These are phyloP conservation scores for Trisateles emortualis DNA, from an alignment of 2,888 invertebrate species.

Conservation along the genomic window DNA sequence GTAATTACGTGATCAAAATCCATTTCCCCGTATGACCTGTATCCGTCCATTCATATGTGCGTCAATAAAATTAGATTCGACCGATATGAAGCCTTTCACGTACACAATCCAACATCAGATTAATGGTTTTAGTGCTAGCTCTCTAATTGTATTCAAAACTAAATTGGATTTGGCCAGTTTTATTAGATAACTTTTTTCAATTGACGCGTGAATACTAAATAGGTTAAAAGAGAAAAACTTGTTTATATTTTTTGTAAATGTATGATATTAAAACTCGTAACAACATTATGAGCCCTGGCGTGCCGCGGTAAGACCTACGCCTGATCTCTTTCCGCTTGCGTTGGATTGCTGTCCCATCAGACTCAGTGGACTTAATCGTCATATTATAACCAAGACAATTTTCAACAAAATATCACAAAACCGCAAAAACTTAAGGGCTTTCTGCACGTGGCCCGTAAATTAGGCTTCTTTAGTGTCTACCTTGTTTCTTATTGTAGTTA, in stretches of 20 bases:
- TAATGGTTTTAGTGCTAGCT: slow-evolving; percentile 48
- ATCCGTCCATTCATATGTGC: slow-evolving; percentile 29
- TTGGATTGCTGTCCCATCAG: too few relatives aligned
- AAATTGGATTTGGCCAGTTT: slow-evolving; percentile 54
- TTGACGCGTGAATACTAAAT: background rate
- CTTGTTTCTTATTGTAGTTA: too few relatives aligned
- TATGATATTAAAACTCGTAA: too few relatives aligned
- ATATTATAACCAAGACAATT: too few relatives aligned
- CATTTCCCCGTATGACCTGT: slow-evolving; percentile 19
- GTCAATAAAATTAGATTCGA: slow-evolving; percentile 38
- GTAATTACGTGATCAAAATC: slow-evolving; percentile 10
- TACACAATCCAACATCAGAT: slow-evolving; percentile 50
- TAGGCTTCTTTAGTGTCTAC: too few relatives aligned
- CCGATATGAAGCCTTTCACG: slow-evolving; percentile 51
- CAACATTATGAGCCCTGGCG: too few relatives aligned
- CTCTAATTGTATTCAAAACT: slow-evolving; percentile 47
- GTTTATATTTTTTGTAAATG: slow-evolving; percentile 3
- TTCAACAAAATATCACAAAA: background rate
- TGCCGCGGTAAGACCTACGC: too few relatives aligned
- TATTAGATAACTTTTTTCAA: slow-evolving; percentile 4
- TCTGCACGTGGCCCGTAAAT: too few relatives aligned
- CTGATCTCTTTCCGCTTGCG: too few relatives aligned
- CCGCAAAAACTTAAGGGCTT: too few relatives aligned
- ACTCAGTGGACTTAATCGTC: too few relatives aligned
- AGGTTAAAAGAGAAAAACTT: slow-evolving; percentile 1